Conservation (phyloP, 2,888 invertebrate species). For the Hypolimnas misippus region DNA sequence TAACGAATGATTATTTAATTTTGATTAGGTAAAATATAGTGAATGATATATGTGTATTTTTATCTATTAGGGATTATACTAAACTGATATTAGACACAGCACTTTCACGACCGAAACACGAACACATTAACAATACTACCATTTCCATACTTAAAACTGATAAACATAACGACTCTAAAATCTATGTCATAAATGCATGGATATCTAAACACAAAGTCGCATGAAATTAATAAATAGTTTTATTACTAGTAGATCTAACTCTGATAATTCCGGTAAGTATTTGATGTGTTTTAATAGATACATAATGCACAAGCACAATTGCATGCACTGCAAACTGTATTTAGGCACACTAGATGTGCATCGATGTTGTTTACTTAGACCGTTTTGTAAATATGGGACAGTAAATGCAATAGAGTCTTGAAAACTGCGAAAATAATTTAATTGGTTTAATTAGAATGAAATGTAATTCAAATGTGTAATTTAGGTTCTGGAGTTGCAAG, state of each 20-base stretch:
- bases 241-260: constrained; percentile 34
- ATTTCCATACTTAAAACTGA: constrained; percentile 48
- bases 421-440: constrained; percentile 4
- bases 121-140: constrained; percentile 68
- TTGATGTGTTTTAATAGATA: constrained; percentile 37
- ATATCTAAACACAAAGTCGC: constrained; percentile 39
- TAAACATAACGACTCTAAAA: constrained; percentile 44
- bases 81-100: constrained; percentile 58
- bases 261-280: constrained; percentile 42
- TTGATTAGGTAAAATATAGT: constrained; percentile 50
- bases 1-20: constrained; percentile 37
- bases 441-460: background rate
- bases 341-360: constrained; percentile 55
- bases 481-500: constrained; percentile 93
- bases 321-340: constrained; percentile 65
- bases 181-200: constrained; percentile 45
- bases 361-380: constrained; percentile 52
- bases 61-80: constrained; percentile 38
- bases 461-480: constrained; percentile 44
- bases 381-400: constrained; percentile 83
- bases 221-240: constrained; percentile 39
- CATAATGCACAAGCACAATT: constrained; percentile 64
- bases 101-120: constrained; percentile 67
- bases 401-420: constrained; percentile 43
- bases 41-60: constrained; percentile 57